Evolutionary conservation across 2,888 invertebrate species (phyloP).

Genomic region (Rhogogaster chlorosoma): DNA sequence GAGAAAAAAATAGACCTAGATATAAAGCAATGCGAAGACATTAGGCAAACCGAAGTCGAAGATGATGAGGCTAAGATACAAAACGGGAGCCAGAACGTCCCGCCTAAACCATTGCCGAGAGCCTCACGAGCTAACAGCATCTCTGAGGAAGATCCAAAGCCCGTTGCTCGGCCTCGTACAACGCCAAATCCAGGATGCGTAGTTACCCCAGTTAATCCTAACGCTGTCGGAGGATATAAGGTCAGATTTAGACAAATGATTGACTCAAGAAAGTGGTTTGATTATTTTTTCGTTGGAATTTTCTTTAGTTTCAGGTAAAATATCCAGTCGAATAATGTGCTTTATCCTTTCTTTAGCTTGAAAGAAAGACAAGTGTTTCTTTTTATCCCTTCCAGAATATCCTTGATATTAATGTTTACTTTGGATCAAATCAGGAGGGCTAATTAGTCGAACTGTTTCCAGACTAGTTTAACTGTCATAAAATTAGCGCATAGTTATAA

Average conservation of each 20-base stretch:
- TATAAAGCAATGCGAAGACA: conserved; percentile 52
- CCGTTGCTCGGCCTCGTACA: conserved; percentile 86
- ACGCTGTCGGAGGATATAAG: conserved; percentile 86
- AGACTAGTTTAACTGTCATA: neutral
- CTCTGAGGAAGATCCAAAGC: conserved; percentile 85
- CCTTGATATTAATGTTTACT: no score
- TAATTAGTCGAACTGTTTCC: neutral
- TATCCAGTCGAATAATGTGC: neutral
- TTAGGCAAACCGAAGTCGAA: conserved; percentile 64
- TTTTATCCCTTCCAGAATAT: neutral
- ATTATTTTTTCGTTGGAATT: conserved; percentile 52
- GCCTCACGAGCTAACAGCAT: conserved; percentile 86
- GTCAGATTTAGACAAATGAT: conserved; percentile 77
- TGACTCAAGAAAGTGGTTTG: conserved; percentile 57
- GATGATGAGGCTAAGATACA: conserved; percentile 73
- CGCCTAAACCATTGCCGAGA: conserved; percentile 90
- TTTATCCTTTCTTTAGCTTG: neutral
- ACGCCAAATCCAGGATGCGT: conserved; percentile 80
- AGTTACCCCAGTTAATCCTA: conserved; percentile 82
- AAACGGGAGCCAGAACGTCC: conserved; percentile 78
- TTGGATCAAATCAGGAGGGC: neutral
- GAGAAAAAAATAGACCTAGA: conserved; percentile 61
- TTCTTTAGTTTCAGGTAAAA: neutral
- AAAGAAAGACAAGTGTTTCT: neutral
- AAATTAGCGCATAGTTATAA: neutral